Base-by-base conservation (phyloP, 2,888 invertebrate species). In the Barypeithes pellucidus region DNA sequence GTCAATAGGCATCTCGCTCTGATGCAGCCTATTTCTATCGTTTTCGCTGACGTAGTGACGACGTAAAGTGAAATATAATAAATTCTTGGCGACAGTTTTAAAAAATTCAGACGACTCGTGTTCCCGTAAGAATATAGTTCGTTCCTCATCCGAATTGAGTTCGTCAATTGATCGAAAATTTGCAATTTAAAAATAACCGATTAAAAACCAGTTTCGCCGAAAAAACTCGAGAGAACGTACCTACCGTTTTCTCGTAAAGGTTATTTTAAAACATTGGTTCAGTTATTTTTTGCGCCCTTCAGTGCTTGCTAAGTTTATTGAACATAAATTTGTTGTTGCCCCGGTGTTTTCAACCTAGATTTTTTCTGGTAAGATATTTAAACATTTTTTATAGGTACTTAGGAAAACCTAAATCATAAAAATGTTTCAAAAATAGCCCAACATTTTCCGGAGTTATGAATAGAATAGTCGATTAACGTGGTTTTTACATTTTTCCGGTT, bases 51-150 rank as follows among this genome's bases (percentile, higher is more conserved):
- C 52, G 29, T 14, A 14, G 1, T 14, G 52, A 52, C 52, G 52
- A 14, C 54, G 59, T 59, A 59, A 22, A 41, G 59, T 50, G 2
- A 45, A 65, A 45, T 33, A 16, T 7, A 29, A 24, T 65, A 29
- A 36, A 45, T 18, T 39, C 57, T 59, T 63, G 63, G 50, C 24
- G 47, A 63, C 43, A 12, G 16, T 50, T 16, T 18, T 0, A n/a
- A 61, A 63, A 63, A 63, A 50, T 50, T 43, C 43, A 63, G 63
- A 63, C 63, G 24, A 33, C 11, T 63, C 16, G 33, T 29, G 45
- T 47, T 24, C 36, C 18, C 14, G 43, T 29, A 29, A 20, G 63
- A 11, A 12, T 63, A 50, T 12, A 63, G 63, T 50, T 29, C 33
- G 50, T 63, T 11, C 9, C 33, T 41, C 7, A 9, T 47, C 12